Conservation (phyloP, 1,140 invertebrate genomes). For the Aphaenogaster floridana region DNA sequence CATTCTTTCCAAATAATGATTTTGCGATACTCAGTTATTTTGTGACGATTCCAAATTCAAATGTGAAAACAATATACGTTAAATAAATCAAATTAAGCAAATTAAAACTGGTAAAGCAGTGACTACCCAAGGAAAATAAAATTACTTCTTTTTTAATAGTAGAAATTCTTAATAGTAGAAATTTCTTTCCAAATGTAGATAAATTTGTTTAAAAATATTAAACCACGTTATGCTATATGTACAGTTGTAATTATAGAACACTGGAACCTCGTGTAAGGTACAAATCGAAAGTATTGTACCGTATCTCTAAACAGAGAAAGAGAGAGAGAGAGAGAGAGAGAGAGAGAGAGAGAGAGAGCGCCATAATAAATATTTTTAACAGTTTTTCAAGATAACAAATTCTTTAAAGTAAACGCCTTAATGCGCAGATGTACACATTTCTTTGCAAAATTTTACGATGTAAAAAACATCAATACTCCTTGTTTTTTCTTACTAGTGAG, state of each 20-base stretch:
- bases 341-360: too few species aligned
- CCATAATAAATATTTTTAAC: neutral
- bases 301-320: neutral
- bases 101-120: neutral
- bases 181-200: neutral
- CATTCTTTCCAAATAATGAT: neutral
- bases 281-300: neutral
- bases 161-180: neutral
- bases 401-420: neutral
- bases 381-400: slow-evolving; percentile 2
- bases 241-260: neutral
- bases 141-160: neutral
- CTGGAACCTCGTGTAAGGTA: neutral
- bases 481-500: neutral
- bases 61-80: neutral
- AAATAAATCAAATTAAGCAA: neutral
- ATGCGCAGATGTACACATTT: neutral
- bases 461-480: neutral
- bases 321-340: neutral
- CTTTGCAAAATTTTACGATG: neutral
- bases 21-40: neutral
- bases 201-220: neutral
- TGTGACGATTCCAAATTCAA: neutral
- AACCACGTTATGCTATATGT: neutral
- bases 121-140: neutral